These are phyloP conservation scores for Bradypodion ventrale DNA, from an alignment of 2,797 vertebrate species.

Conservation along the genomic window DNA sequence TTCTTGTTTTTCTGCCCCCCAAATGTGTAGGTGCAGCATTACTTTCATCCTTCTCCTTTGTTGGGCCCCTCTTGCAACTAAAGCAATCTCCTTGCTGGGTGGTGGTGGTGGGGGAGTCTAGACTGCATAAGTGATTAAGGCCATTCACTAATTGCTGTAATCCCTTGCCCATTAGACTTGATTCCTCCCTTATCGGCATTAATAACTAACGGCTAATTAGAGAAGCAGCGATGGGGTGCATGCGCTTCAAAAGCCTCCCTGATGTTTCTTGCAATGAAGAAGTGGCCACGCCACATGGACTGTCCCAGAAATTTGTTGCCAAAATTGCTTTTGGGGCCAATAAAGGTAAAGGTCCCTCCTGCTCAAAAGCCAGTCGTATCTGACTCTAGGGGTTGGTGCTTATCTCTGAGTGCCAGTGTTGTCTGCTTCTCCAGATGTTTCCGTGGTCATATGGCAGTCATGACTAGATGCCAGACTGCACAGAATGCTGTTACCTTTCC, in stretches of 20 bases:
- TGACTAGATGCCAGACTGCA: no score
- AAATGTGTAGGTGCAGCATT: no score
- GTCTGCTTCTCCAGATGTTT: no score
- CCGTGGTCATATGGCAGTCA: no score
- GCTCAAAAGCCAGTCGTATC: no score
- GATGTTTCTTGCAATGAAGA: background rate
- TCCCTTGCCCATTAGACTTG: slow-evolving; percentile 58
- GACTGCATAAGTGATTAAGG: background rate
- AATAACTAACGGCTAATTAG: slow-evolving; percentile 68
- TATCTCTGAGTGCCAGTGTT: no score
- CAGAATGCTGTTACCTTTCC: no score
- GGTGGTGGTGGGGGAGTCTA: background rate
- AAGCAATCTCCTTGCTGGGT: background rate
- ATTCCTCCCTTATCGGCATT: slow-evolving; percentile 58
- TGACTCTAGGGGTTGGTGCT: no score
- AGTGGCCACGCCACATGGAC: no score
- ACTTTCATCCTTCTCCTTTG: background rate
- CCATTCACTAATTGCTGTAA: slow-evolving; percentile 52
- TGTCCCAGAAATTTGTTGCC: no score
- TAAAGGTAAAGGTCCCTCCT: no score
- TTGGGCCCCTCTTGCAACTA: background rate
- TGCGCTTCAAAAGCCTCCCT: background rate
- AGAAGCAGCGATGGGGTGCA: slow-evolving; percentile 42
- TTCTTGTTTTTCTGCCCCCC: fast-evolving
- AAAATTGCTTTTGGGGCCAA: no score